Evolutionary conservation across 2,113 vertebrate genomes (phyloP), one percentile per base, ranked within the genome.

Genomic region (Grantiella picta): DNA sequence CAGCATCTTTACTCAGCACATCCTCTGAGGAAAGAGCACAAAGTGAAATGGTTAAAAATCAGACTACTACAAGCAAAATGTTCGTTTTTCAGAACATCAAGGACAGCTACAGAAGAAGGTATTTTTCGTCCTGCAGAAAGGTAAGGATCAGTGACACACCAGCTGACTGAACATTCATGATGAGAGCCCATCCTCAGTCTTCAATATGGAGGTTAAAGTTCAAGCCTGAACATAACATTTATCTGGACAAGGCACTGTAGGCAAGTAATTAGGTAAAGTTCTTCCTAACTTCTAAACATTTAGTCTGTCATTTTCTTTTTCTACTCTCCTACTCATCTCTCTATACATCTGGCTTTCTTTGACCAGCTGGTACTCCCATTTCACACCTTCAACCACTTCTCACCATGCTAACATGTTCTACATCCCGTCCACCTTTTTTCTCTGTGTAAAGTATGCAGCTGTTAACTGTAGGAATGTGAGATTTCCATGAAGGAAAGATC

Each of bases 1-100:
- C 99, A 82, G 98, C 96, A 80, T 99, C 99, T 98, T 99, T 99
- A 77, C 97, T 97, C 96, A 99, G 98, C 70, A 99, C 99, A 82
- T 99, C 99, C 98, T 99, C 99, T 99, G 97, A 23, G 92, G 94
- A 95, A 81, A 97, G 63, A 97, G 65, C 66, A 94, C 86, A 94
- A 44, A 29, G 78, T 80, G 70, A 95, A 94, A 89, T 5, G 25
- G 65, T 94, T 84, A 91, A 79, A 86, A 82, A 49, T 60, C 33
- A 77, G 36, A 28, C 54, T 29, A 21, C 52, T n/a, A 75, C 10
- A 20, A 49, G 35, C 40, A 71, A 57, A 73, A 59, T 1, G 3
- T 29, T 71, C 56, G 31, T 78, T 49, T 52, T 64, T 70, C 33
- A 44, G 47, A 72, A 85, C 42, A 56, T 28, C 56, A 64, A 38